Evolutionary conservation across 1,140 invertebrate genomes (phyloP).

Genomic region (Papilio dardanus): DNA sequence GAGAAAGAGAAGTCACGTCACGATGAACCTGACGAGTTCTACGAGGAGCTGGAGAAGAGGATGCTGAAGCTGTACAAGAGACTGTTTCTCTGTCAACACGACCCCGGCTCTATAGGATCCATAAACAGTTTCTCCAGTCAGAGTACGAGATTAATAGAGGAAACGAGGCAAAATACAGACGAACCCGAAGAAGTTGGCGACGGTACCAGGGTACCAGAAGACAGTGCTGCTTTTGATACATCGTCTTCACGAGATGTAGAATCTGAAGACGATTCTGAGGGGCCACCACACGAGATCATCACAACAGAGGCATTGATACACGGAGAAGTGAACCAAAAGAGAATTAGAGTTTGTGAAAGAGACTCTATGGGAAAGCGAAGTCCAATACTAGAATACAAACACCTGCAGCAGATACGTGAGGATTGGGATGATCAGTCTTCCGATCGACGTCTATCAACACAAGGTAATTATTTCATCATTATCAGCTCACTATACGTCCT

Average conservation of each 20-base stretch:
- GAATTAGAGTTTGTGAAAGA: not conserved
- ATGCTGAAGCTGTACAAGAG: slow-evolving; percentile 48
- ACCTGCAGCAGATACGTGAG: not conserved
- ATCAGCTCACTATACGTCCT: no score
- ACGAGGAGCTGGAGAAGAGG: slow-evolving; percentile 46
- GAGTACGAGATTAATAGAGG: not conserved
- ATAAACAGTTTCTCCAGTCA: not conserved
- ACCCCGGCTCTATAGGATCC: not conserved
- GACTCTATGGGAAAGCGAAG: not conserved
- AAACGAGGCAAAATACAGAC: not conserved
- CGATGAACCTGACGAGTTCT: slow-evolving; percentile 54
- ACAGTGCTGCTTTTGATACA: not conserved
- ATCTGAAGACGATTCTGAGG: not conserved
- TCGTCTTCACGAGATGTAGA: not conserved
- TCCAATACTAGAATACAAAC: not conserved
- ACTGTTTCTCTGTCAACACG: slow-evolving; percentile 36
- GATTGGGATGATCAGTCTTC: not conserved
- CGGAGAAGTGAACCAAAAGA: not conserved
- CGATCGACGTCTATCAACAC: not conserved
- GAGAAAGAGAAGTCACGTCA: slow-evolving; percentile 48
- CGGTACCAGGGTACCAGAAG: not conserved
- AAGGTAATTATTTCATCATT: no score
- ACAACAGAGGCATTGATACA: slow-evolving; percentile 4
- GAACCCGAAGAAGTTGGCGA: no score
- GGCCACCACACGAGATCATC: not conserved